Evolutionary conservation across 2,113 vertebrate genomes (phyloP).

Genomic region (Chinchilla lanigera): DNA sequence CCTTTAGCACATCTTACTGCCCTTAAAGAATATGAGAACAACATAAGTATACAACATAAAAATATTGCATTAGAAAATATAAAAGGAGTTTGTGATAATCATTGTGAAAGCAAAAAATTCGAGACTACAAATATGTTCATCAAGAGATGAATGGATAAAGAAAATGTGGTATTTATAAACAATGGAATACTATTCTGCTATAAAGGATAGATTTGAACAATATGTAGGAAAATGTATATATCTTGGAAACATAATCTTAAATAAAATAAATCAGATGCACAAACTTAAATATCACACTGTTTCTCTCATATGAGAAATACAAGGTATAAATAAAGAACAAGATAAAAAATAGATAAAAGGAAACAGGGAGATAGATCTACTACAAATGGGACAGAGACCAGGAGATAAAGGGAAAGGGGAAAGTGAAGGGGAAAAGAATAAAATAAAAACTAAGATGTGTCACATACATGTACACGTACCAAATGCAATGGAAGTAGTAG

Average conservation of each 20-base stretch:
- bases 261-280: not conserved
- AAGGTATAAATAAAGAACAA: not conserved
- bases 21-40: not conserved
- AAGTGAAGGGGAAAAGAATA: not conserved
- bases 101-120: not conserved
- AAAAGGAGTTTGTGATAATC: not conserved
- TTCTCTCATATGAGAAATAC: not conserved
- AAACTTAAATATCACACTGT: not conserved
- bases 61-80: not conserved
- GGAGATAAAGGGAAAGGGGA: not conserved
- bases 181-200: not conserved
- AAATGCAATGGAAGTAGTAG: too few species aligned
- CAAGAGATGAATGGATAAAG: not conserved
- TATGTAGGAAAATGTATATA: not conserved
- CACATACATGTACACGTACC: not conserved
- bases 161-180: not conserved
- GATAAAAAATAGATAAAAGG: not conserved
- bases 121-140: not conserved
- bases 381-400: not conserved
- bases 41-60: not conserved
- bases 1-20: not conserved
- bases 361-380: not conserved
- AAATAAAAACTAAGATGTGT: not conserved
- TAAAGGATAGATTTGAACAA: not conserved
- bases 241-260: not conserved